Evolutionary conservation across 2,888 invertebrate species (phyloP).

Genomic region (Epirrhoe alternata): DNA sequence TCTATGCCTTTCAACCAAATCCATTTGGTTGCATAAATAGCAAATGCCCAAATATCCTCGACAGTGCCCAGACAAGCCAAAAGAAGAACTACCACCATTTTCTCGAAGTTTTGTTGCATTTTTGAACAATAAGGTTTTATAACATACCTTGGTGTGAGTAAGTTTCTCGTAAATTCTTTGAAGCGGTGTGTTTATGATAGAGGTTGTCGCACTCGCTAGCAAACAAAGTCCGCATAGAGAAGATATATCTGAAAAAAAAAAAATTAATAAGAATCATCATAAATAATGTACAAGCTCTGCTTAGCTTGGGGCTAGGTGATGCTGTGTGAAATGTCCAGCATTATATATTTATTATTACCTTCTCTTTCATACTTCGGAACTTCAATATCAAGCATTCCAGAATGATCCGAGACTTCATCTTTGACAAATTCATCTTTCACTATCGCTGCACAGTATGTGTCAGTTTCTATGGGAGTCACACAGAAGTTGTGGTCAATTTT

Average conservation of each 20-base stretch:
- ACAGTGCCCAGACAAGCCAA: too few species aligned
- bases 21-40: too few species aligned
- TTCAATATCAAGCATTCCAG: not conserved
- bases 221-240: constrained; percentile 2
- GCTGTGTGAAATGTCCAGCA: too few species aligned
- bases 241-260: not conserved
- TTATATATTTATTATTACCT: not conserved
- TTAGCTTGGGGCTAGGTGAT: too few species aligned
- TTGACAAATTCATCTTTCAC: constrained; percentile 6
- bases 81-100: too few species aligned
- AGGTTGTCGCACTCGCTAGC: not conserved
- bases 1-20: too few species aligned
- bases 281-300: too few species aligned
- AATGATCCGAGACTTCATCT: not conserved
- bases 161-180: constrained; percentile 6
- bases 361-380: constrained; percentile 1
- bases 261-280: not conserved
- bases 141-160: constrained; percentile 11
- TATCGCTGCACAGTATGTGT: not conserved
- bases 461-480: not conserved
- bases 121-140: too few species aligned
- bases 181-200: not conserved
- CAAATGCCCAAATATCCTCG: too few species aligned
- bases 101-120: too few species aligned
- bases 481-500: not conserved